These are phyloP conservation scores for Caenorhabditis elegans DNA, from an alignment of 1,140 invertebrate genomes.

Conservation along the genomic window DNA sequence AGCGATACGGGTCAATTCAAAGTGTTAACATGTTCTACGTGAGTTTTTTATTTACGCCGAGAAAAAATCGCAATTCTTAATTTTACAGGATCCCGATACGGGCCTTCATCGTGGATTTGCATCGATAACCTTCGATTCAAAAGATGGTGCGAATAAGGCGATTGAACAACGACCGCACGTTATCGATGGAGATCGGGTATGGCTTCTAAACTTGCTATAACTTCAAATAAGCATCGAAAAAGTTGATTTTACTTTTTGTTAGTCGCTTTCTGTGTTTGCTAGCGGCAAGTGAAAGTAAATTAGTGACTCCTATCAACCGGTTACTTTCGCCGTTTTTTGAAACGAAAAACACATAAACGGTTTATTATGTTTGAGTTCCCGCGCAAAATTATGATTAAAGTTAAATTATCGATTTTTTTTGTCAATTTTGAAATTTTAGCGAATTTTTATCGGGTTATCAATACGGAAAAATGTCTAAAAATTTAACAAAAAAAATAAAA, in stretches of 20 bases:
- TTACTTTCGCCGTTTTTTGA: too few relatives aligned
- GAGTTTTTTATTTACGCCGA: conserved; percentile 41
- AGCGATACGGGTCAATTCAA: conserved; percentile 56
- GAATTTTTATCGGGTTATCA: too few relatives aligned
- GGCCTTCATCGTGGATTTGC: conserved; percentile 65
- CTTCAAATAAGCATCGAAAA: not conserved
- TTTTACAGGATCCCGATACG: conserved; percentile 58
- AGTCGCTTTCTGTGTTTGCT: not conserved
- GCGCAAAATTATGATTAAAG: too few relatives aligned
- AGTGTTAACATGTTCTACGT: conserved; percentile 60
- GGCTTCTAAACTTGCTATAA: not conserved
- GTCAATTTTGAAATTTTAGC: too few relatives aligned
- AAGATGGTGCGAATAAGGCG: conserved; percentile 53
- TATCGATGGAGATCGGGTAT: conserved; percentile 61
- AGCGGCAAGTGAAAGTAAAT: not conserved
- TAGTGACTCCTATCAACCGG: too few relatives aligned
- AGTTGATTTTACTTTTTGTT: not conserved
- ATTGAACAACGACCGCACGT: conserved; percentile 59
- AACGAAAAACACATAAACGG: too few relatives aligned
- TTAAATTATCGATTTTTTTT: too few relatives aligned
- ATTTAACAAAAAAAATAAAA: too few relatives aligned
- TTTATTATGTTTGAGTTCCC: too few relatives aligned
- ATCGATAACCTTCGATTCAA: conserved; percentile 54
- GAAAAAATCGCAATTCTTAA: not conserved
- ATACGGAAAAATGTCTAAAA: too few relatives aligned